phyloP scores from a whole-genome alignment of 2,797 vertebrate species.

The Limosa lapponica region DNA sequence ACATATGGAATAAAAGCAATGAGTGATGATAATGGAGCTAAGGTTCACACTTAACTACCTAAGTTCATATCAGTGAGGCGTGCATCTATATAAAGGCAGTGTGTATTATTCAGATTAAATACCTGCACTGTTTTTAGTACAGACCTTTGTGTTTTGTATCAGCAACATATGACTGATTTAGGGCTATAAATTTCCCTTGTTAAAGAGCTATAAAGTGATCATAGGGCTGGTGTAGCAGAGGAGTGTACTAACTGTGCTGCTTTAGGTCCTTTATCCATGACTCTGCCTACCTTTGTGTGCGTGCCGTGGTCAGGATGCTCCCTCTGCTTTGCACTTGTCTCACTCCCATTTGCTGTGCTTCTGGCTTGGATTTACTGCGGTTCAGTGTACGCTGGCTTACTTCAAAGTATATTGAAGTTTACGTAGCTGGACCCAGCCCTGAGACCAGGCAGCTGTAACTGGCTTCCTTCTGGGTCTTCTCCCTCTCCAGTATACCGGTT shows the following conservation, averaged over 20 bases:
- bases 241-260: background rate
- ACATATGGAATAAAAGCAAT: background rate
- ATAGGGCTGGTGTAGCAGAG: background rate
- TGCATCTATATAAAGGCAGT: background rate
- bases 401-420: background rate
- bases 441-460: background rate
- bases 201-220: background rate
- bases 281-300: background rate
- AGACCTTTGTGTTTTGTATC: slow-evolving; percentile 19
- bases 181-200: background rate
- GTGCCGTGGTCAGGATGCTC: background rate
- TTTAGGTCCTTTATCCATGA: background rate
- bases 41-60: slow-evolving; percentile 8
- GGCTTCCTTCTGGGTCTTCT: background rate
- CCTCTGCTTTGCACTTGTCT: rapidly evolving
- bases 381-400: background rate
- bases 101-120: slow-evolving; percentile 30
- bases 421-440: background rate
- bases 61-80: background rate
- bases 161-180: slow-evolving; percentile 12
- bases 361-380: background rate
- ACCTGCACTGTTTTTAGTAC: background rate
- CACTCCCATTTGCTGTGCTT: background rate
- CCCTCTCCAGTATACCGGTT: background rate
- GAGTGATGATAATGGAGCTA: slow-evolving; percentile 41